Conservation (phyloP, 2,113 vertebrate genomes). For the Carassius auratus region DNA sequence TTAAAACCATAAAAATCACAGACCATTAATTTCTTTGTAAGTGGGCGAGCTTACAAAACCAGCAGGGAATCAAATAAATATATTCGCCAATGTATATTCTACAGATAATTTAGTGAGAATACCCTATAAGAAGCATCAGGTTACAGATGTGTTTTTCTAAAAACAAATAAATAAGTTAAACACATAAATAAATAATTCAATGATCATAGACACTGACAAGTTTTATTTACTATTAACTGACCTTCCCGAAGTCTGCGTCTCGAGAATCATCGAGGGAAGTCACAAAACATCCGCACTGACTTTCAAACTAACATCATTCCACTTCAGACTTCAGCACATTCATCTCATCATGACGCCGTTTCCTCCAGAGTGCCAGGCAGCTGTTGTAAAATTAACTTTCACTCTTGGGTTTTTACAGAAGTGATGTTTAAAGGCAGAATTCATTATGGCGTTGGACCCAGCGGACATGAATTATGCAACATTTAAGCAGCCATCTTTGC, state of each 20-base stretch:
- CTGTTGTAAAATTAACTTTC: conserved; percentile 12
- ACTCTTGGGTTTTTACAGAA: neutral
- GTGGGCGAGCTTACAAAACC: too few relatives aligned
- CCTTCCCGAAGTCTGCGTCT: neutral
- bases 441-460: neutral
- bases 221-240: neutral
- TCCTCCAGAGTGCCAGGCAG: neutral
- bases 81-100: neutral
- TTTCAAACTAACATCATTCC: neutral
- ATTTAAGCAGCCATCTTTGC: neutral
- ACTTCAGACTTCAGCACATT: neutral
- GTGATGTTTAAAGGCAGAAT: conserved; percentile 15
- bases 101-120: neutral
- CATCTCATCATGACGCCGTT: neutral
- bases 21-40: too few relatives aligned
- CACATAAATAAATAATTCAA: neutral
- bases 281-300: neutral
- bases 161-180: conserved; percentile 14
- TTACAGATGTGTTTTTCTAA: neutral
- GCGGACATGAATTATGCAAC: conserved; percentile 42
- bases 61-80: too few relatives aligned
- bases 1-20: too few relatives aligned
- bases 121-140: neutral
- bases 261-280: neutral
- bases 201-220: neutral